These are phyloP conservation scores for Coleophora flavipennella DNA, from an alignment of 2,888 invertebrate species.

Conservation along the genomic window DNA sequence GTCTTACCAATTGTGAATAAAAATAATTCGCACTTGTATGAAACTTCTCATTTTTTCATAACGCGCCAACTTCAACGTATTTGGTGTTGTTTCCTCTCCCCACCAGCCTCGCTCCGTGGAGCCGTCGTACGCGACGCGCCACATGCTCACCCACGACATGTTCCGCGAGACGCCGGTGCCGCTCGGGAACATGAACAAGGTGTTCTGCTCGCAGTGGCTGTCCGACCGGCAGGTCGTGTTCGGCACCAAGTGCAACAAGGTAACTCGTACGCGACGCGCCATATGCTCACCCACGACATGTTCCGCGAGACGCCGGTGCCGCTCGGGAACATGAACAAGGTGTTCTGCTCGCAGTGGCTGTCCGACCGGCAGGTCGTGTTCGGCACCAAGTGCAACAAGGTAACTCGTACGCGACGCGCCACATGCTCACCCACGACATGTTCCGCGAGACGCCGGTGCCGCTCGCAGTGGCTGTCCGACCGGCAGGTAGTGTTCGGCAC, in stretches of 20 bases:
- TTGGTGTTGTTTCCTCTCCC: too few relatives aligned
- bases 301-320: slow-evolving; percentile 87
- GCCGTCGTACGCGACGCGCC: slow-evolving; percentile 86
- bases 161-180: slow-evolving; percentile 87
- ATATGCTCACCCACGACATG: slow-evolving; percentile 92
- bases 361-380: slow-evolving; percentile 95
- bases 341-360: slow-evolving; percentile 97
- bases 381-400: slow-evolving; percentile 98
- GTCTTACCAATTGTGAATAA: too few relatives aligned
- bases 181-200: slow-evolving; percentile 90
- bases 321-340: slow-evolving; percentile 90
- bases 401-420: slow-evolving; percentile 89
- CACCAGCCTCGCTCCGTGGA: slow-evolving; percentile 77
- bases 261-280: slow-evolving; percentile 89
- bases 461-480: slow-evolving; percentile 94
- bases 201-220: slow-evolving; percentile 97
- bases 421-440: slow-evolving; percentile 92
- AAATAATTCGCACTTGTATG: too few relatives aligned
- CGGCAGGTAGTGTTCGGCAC: slow-evolving; percentile 97
- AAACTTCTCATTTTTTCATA: too few relatives aligned
- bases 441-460: slow-evolving; percentile 87
- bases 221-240: slow-evolving; percentile 95
- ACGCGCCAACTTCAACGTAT: too few relatives aligned
- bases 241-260: slow-evolving; percentile 98
- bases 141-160: slow-evolving; percentile 92